These are phyloP conservation scores for Clarias laeviceps DNA, from an alignment of 2,797 vertebrate genomes.

Conservation along the genomic window DNA sequence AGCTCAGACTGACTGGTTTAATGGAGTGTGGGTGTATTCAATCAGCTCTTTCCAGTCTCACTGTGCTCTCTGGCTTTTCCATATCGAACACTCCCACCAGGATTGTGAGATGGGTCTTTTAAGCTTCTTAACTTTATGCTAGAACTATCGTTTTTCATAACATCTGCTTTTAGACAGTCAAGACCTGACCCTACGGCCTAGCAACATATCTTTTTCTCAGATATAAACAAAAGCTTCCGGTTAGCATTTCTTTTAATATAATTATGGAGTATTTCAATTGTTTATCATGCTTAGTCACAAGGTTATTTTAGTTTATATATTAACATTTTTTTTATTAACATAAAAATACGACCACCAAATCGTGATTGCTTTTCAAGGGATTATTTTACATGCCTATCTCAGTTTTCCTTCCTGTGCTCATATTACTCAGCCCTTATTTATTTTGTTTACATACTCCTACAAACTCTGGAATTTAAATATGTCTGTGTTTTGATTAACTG, in stretches of 20 bases:
- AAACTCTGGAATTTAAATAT: background rate
- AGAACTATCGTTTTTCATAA: background rate
- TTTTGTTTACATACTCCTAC: background rate
- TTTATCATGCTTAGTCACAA: background rate
- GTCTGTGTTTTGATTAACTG: background rate
- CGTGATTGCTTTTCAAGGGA: background rate
- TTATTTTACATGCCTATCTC: background rate
- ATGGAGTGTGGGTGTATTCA: conserved; percentile 52
- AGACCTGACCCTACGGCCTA: background rate
- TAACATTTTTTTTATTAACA: background rate
- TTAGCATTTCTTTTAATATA: background rate
- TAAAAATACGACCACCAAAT: background rate
- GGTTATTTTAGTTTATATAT: background rate
- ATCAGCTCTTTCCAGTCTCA: conserved; percentile 35
- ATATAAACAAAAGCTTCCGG: background rate
- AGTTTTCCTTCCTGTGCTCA: background rate
- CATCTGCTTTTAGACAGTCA: background rate
- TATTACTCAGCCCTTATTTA: background rate
- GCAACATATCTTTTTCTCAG: background rate
- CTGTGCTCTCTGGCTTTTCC: conserved; percentile 26
- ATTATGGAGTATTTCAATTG: background rate
- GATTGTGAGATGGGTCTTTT: conserved; percentile 7
- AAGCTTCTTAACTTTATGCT: background rate
- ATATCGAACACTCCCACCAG: conserved; percentile 11
- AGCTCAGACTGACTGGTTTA: conserved; percentile 41